Evolutionary conservation across 2,797 vertebrate genomes (phyloP), one percentile per base, ranked within the genome.

Genomic region (Poeciliopsis infans): DNA sequence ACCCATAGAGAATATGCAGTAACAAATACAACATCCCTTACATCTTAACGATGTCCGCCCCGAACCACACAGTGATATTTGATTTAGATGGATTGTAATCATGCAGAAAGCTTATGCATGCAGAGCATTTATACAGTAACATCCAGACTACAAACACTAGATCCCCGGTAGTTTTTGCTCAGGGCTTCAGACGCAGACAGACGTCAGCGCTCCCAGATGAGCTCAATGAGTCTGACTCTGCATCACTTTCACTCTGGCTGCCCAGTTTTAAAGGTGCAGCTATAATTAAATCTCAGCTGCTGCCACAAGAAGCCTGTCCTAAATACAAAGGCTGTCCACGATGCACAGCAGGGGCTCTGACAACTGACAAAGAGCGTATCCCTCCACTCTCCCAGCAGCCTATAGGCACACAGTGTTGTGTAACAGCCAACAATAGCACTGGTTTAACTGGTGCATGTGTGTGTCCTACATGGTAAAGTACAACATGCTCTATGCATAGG

Each of bases 351-450:
- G 7, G 10, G 7, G 64, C 72, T 46, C 25, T 0, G 57, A 75
- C 5, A 59, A 41, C 33, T 15, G 74, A 72, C 23, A 71, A 57
- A 53, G 31, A 0, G 31, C 53, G 57, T 5, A 71, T 15, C 16
- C 73, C 20, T 8, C 4, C 79, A 43, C 64, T 39, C 18, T 25
- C 64, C 12, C 5, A 10, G 23, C 66, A 77, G 64, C 79, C 84
- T 69, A 59, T 33, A 61, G 80, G 41, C 10, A 2, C 69, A 0
- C 31, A 1, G 28, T 23, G 84, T 91, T 88, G 79, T 41, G 69
- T 84, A 86, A 92, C 80, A 74, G 71, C 57, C 53, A 79, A 8
- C 68, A 51, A 46, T 51, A 75, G 77, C 75, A 51, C 12, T 45
- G 73, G 49, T 51, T 28, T 25, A n/a, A 31, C 73, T 61, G 79